phyloP scores from a whole-genome alignment of 1,140 invertebrate species.

The Drosophila hydei region DNA sequence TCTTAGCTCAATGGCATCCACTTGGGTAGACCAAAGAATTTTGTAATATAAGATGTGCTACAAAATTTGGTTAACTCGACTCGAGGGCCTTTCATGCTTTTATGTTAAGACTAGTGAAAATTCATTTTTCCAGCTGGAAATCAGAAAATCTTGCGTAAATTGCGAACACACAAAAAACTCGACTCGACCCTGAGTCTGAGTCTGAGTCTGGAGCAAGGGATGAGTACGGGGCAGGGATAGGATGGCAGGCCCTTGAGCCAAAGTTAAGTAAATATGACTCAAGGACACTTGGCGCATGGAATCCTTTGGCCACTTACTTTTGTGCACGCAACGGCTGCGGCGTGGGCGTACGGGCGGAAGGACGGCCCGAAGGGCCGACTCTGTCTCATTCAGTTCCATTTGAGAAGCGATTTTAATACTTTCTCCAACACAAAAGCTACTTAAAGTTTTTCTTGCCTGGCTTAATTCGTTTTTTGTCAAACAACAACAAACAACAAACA shows the following conservation, averaged over 20 bases:
- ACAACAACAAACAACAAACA: conserved; percentile 61
- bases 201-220: not conserved
- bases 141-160: conserved; percentile 59
- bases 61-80: conserved; percentile 43
- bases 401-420: conserved; percentile 77
- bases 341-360: not conserved
- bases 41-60: conserved; percentile 27
- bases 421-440: conserved; percentile 75
- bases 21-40: conserved; percentile 37
- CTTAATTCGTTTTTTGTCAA: conserved; percentile 78
- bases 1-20: conserved; percentile 10
- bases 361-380: not conserved
- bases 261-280: conserved; percentile 81
- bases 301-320: conserved; percentile 76
- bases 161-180: conserved; percentile 37
- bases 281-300: conserved; percentile 71
- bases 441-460: conserved; percentile 69
- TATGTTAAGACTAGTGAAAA: conserved; percentile 55
- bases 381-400: conserved; percentile 43
- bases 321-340: conserved; percentile 31
- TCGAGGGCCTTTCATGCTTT: conserved; percentile 5
- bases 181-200: conserved; percentile 1
- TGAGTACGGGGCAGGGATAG: not conserved
- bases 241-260: conserved; percentile 54
- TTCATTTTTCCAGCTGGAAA: conserved; percentile 59